phyloP scores from a whole-genome alignment of 2,888 invertebrate species.

The Linnaemya tessellans region DNA sequence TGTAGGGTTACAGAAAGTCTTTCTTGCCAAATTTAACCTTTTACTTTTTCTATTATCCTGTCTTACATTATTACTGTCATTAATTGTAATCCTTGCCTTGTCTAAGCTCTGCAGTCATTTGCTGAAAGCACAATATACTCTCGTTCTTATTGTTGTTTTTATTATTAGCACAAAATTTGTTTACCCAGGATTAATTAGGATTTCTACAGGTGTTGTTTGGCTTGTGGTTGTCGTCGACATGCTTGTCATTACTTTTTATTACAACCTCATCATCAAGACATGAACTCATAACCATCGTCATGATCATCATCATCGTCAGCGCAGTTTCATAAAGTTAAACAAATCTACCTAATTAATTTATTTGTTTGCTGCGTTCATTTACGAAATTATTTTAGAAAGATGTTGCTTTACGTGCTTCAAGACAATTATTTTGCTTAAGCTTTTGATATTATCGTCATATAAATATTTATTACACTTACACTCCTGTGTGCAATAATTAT shows the following conservation, averaged over 20 bases:
- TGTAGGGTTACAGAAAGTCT: background rate
- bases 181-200: constrained; percentile 70
- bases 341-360: constrained; percentile 74
- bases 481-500: constrained; percentile 38
- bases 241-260: constrained; percentile 58
- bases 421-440: constrained; percentile 7
- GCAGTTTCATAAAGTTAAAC: constrained; percentile 52
- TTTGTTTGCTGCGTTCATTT: constrained; percentile 58
- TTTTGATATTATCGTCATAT: background rate
- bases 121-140: background rate
- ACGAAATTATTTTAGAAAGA: constrained; percentile 13
- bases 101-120: constrained; percentile 12
- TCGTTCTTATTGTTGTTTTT: constrained; percentile 26
- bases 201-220: constrained; percentile 70
- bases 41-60: constrained; percentile 27
- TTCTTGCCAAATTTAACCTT: background rate
- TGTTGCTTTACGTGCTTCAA: background rate
- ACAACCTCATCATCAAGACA: constrained; percentile 14
- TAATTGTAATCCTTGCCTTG: constrained; percentile 40
- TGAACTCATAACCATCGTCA: background rate
- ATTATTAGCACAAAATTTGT: constrained; percentile 57
- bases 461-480: background rate
- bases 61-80: constrained; percentile 45
- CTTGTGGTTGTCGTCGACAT: constrained; percentile 66
- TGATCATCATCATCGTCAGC: constrained; percentile 6